Conservation (phyloP, 23 tunicate species). For the Ciona savignyi region DNA sequence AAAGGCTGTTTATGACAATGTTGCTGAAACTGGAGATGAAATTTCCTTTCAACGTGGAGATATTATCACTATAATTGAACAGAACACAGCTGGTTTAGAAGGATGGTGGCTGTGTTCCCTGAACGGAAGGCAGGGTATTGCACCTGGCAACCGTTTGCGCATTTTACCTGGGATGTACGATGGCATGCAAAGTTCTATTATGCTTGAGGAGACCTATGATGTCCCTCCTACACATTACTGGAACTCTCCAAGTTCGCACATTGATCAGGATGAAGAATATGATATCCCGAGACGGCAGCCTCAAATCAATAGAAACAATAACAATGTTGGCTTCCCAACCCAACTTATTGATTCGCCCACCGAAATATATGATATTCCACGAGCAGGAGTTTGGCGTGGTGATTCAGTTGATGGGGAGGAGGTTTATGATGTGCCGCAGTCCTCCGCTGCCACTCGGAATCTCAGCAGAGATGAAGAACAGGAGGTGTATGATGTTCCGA, state of each 20-base stretch:
- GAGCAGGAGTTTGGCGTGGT: constrained; percentile 18
- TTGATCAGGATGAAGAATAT: constrained; percentile 56
- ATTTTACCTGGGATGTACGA: constrained; percentile 38
- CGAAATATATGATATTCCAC: constrained; percentile 74
- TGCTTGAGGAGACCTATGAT: constrained; percentile 45
- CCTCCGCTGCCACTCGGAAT: constrained; percentile 4
- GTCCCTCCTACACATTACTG: constrained; percentile 65
- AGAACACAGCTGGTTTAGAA: constrained; percentile 81
- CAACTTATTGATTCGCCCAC: constrained; percentile 31
- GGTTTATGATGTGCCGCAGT: constrained; percentile 52
- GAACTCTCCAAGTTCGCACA: constrained; percentile 4
- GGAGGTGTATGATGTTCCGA: constrained; percentile 66
- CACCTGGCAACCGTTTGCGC: constrained; percentile 80
- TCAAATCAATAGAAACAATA: background rate
- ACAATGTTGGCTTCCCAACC: background rate
- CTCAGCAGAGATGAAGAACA: constrained; percentile 18
- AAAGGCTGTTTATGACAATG: constrained; percentile 73
- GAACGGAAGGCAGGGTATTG: constrained; percentile 78
- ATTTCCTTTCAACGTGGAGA: constrained; percentile 64
- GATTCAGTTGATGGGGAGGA: constrained; percentile 18
- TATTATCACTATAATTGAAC: constrained; percentile 77
- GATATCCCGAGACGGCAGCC: constrained; percentile 51
- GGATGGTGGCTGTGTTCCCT: constrained; percentile 97
- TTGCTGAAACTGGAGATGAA: constrained; percentile 79
- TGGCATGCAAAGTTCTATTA: background rate